A percentile compares a stretch with the other conserved stretches of the same genome.
These are phyloP conservation scores for Caradrina clavipalpis DNA, from an alignment of 2,888 invertebrate genomes.

Conservation along the genomic window DNA sequence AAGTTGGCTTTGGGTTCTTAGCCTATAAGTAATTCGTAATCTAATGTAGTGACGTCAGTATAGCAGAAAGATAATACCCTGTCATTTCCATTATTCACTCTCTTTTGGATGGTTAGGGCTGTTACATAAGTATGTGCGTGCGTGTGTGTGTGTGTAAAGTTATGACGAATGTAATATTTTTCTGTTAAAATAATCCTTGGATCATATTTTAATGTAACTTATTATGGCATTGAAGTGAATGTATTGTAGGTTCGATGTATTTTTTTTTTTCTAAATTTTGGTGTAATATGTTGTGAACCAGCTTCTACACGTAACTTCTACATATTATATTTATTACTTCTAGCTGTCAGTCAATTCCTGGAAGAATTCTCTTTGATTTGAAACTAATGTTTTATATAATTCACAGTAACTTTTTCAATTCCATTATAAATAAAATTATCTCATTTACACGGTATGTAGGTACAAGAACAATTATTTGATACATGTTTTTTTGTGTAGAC, in stretches of 20 bases:
- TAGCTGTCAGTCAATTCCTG: background rate
- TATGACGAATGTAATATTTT: background rate
- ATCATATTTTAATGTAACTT: too few species aligned
- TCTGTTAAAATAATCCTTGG: too few species aligned
- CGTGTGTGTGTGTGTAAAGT: background rate
- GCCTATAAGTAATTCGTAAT: slow-evolving; percentile 42
- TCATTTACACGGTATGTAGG: too few species aligned
- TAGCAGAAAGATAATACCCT: slow-evolving; percentile 61
- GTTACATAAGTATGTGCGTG: slow-evolving; percentile 1
- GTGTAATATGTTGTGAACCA: too few species aligned
- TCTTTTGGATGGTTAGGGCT: slow-evolving; percentile 38
- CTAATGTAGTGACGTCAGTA: slow-evolving; percentile 57
- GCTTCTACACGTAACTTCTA: too few species aligned
- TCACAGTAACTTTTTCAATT: background rate
- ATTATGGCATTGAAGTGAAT: too few species aligned
- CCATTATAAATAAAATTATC: background rate
- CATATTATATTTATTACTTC: too few species aligned
- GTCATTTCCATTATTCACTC: slow-evolving; percentile 60
- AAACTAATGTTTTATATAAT: background rate
- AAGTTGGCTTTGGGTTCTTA: background rate
- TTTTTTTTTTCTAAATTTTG: too few species aligned
- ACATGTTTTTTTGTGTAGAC: too few species aligned
- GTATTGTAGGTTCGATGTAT: too few species aligned
- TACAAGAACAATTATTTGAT: too few species aligned
- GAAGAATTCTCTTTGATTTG: slow-evolving; percentile 8